These are phyloP conservation scores for Anthopleura xanthogrammica DNA, from an alignment of 92 coral and sea anemone species.

Conservation along the genomic window DNA sequence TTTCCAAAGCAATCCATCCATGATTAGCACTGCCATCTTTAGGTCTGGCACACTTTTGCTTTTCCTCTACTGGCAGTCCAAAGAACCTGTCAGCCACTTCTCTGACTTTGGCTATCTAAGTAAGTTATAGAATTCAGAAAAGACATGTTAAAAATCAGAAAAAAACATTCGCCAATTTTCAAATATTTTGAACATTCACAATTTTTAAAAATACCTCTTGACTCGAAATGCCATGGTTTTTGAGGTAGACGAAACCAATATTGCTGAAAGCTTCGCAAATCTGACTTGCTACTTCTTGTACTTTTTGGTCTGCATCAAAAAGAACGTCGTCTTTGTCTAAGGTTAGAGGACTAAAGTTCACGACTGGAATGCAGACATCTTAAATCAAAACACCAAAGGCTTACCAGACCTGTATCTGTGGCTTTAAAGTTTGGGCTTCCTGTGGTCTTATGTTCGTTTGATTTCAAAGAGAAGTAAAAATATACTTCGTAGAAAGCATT, in stretches of 20 bases:
- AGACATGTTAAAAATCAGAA: background rate
- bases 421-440: no score
- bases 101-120: constrained; percentile 31
- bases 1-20: constrained; percentile 84
- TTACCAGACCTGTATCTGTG: no score
- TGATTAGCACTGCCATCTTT: constrained; percentile 59
- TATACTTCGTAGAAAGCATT: no score
- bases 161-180: no score
- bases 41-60: constrained; percentile 55
- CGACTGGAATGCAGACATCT: constrained; percentile 35
- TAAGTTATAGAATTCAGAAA: background rate
- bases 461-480: no score
- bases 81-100: constrained; percentile 75
- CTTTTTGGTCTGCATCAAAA: constrained; percentile 14
- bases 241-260: constrained; percentile 54
- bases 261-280: constrained; percentile 46
- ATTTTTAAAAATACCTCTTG: constrained; percentile 16
- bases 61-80: constrained; percentile 60
- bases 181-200: no score
- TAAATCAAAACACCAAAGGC: background rate
- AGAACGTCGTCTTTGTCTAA: constrained; percentile 3
- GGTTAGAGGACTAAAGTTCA: constrained; percentile 34
- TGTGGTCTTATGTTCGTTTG: no score
- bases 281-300: constrained; percentile 32
- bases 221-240: constrained; percentile 46